Percentiles rank a stretch among this genome's conserved stretches.
Evolutionary conservation across 92 coral and sea anemone genomes (phyloP).

Genomic region (Zoanthus solanderi): DNA sequence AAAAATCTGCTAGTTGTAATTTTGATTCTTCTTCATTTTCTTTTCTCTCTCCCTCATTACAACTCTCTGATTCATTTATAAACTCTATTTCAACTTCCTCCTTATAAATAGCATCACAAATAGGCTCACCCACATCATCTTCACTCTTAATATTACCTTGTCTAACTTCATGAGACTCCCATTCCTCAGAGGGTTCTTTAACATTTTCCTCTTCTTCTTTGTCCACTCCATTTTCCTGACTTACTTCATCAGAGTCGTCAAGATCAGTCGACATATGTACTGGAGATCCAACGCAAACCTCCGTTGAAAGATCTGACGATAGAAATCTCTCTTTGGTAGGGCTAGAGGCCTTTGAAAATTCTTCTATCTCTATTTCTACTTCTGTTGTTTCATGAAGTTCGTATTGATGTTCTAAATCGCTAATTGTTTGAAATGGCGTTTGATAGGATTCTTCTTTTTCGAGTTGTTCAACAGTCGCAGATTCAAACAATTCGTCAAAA

Average conservation of each 20-base stretch:
- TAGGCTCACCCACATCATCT: neutral
- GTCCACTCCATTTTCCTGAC: slow-evolving; percentile 50
- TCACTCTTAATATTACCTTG: neutral
- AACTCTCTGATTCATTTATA: neutral
- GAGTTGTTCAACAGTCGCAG: slow-evolving; percentile 2
- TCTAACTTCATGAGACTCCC: neutral
- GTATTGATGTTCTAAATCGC: slow-evolving; percentile 23
- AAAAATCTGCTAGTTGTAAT: slow-evolving; percentile 22
- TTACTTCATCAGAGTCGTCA: slow-evolving; percentile 58
- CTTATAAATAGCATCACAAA: slow-evolving; percentile 15
- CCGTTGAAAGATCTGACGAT: slow-evolving; percentile 31
- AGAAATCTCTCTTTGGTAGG: slow-evolving; percentile 22
- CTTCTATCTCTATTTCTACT: slow-evolving; percentile 26
- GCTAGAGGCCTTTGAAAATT: slow-evolving; percentile 7
- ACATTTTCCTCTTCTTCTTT: slow-evolving; percentile 52
- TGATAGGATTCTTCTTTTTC: neutral
- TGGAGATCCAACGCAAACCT: slow-evolving; percentile 45
- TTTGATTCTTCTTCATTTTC: slow-evolving; percentile 60
- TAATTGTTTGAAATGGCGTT: slow-evolving; percentile 11
- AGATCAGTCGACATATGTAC: slow-evolving; percentile 47
- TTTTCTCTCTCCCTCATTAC: neutral
- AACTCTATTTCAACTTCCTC: slow-evolving; percentile 39
- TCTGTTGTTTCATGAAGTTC: slow-evolving; percentile 30
- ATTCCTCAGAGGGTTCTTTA: neutral
- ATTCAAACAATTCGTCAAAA: neutral